Conservation (phyloP, 1,140 invertebrate genomes). For the Lanistes nyassanus region DNA sequence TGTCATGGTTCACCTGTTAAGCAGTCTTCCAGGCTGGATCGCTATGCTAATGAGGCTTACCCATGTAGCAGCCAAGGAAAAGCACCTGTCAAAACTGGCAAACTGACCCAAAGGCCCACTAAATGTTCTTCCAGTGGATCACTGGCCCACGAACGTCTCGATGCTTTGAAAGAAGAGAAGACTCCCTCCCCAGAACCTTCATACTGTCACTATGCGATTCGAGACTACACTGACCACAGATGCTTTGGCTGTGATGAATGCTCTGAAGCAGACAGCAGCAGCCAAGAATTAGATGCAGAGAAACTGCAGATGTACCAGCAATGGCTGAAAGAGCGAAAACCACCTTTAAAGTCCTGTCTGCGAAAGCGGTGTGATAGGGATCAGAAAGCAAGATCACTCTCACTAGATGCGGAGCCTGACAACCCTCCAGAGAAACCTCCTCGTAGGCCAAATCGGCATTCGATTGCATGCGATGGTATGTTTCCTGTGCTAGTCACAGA, state of each 20-base stretch:
- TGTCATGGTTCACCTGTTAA: constrained; percentile 14
- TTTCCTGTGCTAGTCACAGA: constrained; percentile 46
- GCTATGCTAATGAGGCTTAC: constrained; percentile 48
- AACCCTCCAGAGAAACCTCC: constrained; percentile 38
- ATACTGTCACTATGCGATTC: constrained; percentile 13
- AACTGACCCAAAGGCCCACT: constrained; percentile 24
- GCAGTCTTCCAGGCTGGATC: constrained; percentile 32
- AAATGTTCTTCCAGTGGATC: neutral
- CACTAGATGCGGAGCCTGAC: constrained; percentile 29
- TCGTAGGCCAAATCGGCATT: constrained; percentile 50
- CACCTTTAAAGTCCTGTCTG: constrained; percentile 60
- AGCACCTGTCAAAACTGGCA: constrained; percentile 19
- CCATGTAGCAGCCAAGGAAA: constrained; percentile 34
- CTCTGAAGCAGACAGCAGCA: constrained; percentile 18
- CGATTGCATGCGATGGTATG: constrained; percentile 59
- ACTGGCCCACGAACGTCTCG: neutral
- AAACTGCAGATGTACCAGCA: constrained; percentile 32
- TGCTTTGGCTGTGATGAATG: constrained; percentile 13
- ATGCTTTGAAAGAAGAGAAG: constrained; percentile 16
- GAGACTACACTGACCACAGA: constrained; percentile 26
- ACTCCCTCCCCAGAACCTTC: constrained; percentile 22
- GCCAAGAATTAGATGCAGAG: constrained; percentile 27
- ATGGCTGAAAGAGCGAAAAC: constrained; percentile 48
- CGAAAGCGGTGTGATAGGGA: constrained; percentile 36
- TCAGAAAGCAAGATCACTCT: constrained; percentile 8